Evolutionary conservation across 2,113 vertebrate genomes (phyloP), one percentile per base, ranked within the genome.

Genomic region (Planiliza haematocheilus): DNA sequence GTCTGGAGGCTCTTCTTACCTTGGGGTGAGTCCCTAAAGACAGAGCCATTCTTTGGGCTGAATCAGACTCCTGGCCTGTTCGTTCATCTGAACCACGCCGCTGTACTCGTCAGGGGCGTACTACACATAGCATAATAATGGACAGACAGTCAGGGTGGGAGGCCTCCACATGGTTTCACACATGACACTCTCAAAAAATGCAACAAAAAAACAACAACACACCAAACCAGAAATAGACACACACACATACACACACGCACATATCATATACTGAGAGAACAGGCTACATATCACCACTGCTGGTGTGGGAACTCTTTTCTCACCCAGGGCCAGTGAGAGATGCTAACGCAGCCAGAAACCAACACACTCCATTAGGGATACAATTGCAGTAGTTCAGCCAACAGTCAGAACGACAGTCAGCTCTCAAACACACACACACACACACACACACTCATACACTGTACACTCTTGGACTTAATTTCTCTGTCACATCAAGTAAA

Each of bases 21-120:
- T 95, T 93, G 60, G 53, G 48, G 55, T 4, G 91, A 82, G 77
- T 86, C 90, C 85, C 94, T 98, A 99, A 86, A 99, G 96, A 94
- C 97, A 99, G 93, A 99, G 95, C 97, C 97, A 99, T 91, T 99
- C 97, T 96, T 99, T 99, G 92, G 97, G 95, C 94, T 98, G 97
- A 94, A 97, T 94, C 93, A 98, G 93, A 94, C 95, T 95, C 91
- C 97, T 94, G 91, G 95, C 92, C 91, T 97, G 95, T 90, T 98
- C 97, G 88, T 88, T 95, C 94, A 98, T 93, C 94, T 96, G 96
- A 94, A 98, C 91, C 93, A 99, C 74, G 93, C 93, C 88, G 94
- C 94, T 95, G 94, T 97, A 98, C 92, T 99, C 97, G 65, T 99
- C 97, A 63, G 96, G 95, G 55, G 94, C 93, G 79, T 97, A 96